Evolutionary conservation across 1,140 invertebrate species (phyloP).

Genomic region (Pinna nobilis): DNA sequence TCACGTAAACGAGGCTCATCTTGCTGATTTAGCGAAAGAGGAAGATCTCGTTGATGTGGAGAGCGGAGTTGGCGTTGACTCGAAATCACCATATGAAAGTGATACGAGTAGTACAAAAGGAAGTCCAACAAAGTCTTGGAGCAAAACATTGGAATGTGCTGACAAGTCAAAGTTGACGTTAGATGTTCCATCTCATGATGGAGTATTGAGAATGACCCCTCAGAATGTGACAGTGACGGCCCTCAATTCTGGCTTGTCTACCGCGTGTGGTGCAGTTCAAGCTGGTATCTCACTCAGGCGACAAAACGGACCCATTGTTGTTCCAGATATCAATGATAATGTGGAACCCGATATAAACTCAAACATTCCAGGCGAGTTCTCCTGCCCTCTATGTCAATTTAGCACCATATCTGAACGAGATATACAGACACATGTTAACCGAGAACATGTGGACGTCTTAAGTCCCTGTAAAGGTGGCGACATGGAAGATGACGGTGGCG

Average conservation of each 20-base stretch:
- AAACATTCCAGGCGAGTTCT: conserved; percentile 54
- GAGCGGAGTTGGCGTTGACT: no score
- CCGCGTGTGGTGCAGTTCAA: not conserved
- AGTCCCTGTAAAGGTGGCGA: conserved; percentile 81
- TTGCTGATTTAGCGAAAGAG: conserved; percentile 77
- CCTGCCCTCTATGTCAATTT: conserved; percentile 88
- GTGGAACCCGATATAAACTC: conserved; percentile 75
- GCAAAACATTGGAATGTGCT: not conserved
- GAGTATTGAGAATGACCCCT: conserved; percentile 6
- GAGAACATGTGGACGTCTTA: conserved; percentile 87
- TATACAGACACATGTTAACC: conserved; percentile 89
- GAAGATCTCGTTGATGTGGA: not conserved
- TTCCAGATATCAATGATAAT: conserved; percentile 55
- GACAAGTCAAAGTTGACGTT: conserved; percentile 2
- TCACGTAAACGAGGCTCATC: conserved; percentile 87
- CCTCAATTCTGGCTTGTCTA: not conserved
- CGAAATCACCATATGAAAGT: not conserved
- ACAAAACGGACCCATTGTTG: conserved; percentile 9
- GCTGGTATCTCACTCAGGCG: not conserved
- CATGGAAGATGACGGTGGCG: conserved; percentile 71
- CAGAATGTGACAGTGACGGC: not conserved
- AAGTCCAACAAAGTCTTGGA: not conserved
- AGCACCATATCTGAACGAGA: conserved; percentile 83
- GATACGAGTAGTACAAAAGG: not conserved
- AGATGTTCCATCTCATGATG: not conserved